Percentiles rank a stretch among this genome's conserved stretches.
Conservation (phyloP, 1,140 invertebrate species). For the Chironomus striatipennis region DNA sequence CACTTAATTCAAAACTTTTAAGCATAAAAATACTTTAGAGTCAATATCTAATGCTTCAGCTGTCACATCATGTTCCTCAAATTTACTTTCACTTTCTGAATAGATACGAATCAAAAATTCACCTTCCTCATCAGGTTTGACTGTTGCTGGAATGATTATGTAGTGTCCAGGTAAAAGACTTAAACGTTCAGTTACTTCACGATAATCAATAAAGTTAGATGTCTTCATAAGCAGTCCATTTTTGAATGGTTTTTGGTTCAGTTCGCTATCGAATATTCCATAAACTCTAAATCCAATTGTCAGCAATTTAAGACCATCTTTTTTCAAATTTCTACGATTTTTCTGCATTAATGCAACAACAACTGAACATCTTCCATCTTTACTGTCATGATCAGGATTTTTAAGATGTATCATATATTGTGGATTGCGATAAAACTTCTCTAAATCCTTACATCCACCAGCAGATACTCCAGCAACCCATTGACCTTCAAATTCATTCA, state of each 20-base stretch:
- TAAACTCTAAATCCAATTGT: constrained; percentile 98
- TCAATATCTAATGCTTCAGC: constrained; percentile 66
- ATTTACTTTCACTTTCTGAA: constrained; percentile 83
- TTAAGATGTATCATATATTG: constrained; percentile 86
- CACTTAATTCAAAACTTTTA: constrained; percentile 23
- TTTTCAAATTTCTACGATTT: constrained; percentile 84
- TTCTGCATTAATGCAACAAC: constrained; percentile 92
- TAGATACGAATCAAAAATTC: constrained; percentile 94
- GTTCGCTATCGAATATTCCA: constrained; percentile 67
- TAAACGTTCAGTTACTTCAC: constrained; percentile 68
- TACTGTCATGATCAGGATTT: constrained; percentile 85
- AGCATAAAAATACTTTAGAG: constrained; percentile 42
- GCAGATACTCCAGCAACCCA: constrained; percentile 85
- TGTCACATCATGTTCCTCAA: constrained; percentile 79
- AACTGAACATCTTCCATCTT: constrained; percentile 85
- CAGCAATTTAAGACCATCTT: constrained; percentile 83
- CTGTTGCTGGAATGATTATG: constrained; percentile 97
- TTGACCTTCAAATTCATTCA: constrained; percentile 86
- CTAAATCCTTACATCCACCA: constrained; percentile 95
- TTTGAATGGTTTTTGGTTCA: constrained; percentile 70
- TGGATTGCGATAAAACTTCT: constrained; percentile 92
- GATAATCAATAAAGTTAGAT: constrained; percentile 90
- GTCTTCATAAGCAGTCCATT: constrained; percentile 88
- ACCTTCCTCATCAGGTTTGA: constrained; percentile 92
- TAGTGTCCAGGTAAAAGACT: constrained; percentile 90